phyloP scores from a whole-genome alignment of 2,113 vertebrate genomes.

The Garra rufa region DNA sequence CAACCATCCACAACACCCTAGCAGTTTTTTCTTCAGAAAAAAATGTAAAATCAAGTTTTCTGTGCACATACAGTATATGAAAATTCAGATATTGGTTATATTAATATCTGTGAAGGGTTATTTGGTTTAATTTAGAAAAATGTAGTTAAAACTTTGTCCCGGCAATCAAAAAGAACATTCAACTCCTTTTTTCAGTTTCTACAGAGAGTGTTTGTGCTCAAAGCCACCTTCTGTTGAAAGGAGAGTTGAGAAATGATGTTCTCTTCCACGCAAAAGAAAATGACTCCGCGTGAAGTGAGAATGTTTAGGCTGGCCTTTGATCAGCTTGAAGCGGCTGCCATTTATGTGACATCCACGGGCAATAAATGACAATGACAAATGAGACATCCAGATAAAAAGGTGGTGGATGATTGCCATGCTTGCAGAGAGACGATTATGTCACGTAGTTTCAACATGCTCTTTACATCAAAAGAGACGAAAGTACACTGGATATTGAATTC shows the following conservation, averaged over 20 bases:
- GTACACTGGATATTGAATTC: constrained; percentile 56
- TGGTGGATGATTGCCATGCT: constrained; percentile 60
- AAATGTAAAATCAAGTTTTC: background rate
- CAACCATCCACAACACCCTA: too few relatives aligned
- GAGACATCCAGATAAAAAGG: constrained; percentile 50
- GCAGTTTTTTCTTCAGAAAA: background rate
- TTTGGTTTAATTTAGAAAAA: background rate
- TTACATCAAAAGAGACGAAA: constrained; percentile 68
- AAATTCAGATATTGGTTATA: background rate
- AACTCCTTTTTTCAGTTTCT: background rate
- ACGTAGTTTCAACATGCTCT: constrained; percentile 66
- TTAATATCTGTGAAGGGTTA: background rate
- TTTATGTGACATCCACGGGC: constrained; percentile 65
- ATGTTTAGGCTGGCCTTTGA: constrained; percentile 31
- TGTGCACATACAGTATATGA: background rate
- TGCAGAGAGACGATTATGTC: constrained; percentile 64
- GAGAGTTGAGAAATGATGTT: constrained; percentile 20
- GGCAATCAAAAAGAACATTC: background rate
- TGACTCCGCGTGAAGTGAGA: background rate
- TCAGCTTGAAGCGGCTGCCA: constrained; percentile 55
- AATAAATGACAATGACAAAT: constrained; percentile 68
- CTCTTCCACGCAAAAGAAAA: constrained; percentile 15
- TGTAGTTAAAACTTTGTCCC: background rate
- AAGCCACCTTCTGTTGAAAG: constrained; percentile 1
- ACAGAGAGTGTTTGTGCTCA: constrained; percentile 4